phyloP scores from a whole-genome alignment of 2,797 vertebrate genomes.

The Acipenser transmontanus region DNA sequence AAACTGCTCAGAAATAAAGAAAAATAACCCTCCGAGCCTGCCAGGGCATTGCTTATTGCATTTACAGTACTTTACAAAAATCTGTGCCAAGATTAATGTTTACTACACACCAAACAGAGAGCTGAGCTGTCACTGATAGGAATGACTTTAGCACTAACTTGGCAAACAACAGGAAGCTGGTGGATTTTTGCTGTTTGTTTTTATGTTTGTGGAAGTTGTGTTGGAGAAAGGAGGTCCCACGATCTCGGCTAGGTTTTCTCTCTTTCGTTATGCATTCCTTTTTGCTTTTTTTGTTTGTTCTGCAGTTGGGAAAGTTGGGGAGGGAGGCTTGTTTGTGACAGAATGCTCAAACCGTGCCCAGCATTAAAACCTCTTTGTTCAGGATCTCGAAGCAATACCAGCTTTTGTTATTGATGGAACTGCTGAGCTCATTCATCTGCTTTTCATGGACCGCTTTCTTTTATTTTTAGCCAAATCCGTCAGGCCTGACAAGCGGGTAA shows the following conservation, averaged over 20 bases:
- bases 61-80: conserved; percentile 33
- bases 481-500: conserved; percentile 85
- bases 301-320: conserved; percentile 20
- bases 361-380: conserved; percentile 57
- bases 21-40: conserved; percentile 61
- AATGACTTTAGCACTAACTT: conserved; percentile 52
- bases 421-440: conserved; percentile 76
- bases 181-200: conserved; percentile 19
- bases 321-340: conserved; percentile 40
- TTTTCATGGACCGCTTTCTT: conserved; percentile 75
- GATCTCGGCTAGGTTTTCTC: neutral
- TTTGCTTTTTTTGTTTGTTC: neutral
- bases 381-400: conserved; percentile 48
- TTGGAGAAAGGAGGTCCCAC: neutral
- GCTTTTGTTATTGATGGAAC: conserved; percentile 65
- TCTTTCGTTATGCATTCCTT: conserved; percentile 13
- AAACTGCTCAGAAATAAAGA: conserved; percentile 56
- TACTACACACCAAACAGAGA: conserved; percentile 12
- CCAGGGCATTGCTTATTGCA: conserved; percentile 64
- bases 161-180: conserved; percentile 39
- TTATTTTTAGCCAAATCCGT: conserved; percentile 95
- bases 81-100: conserved; percentile 12
- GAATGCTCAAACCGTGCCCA: conserved; percentile 19
- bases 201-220: neutral
- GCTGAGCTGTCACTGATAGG: conserved; percentile 53